Conservation (phyloP, 2,113 vertebrate species). For the Tyto alba region DNA sequence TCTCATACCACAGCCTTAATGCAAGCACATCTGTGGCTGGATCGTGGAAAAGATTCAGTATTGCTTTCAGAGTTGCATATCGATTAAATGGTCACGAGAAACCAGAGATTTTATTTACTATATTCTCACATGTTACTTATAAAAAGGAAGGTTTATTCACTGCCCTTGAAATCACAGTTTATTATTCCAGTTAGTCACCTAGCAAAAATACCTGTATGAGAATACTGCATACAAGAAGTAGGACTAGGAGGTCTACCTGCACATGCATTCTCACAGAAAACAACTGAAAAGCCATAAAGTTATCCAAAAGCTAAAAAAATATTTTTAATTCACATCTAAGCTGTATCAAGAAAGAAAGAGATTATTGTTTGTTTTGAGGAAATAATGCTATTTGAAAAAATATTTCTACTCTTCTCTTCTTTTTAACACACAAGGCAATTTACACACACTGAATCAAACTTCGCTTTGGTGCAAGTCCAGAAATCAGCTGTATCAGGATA, state of each 20-base stretch:
- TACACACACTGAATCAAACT: not conserved
- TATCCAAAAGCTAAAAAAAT: not conserved
- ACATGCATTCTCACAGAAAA: not conserved
- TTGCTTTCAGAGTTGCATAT: not conserved
- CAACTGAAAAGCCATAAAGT: not conserved
- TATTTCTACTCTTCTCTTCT: not conserved
- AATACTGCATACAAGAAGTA: not conserved
- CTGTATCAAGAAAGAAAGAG: not conserved
- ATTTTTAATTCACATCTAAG: not conserved
- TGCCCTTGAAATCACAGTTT: not conserved
- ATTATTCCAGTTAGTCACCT: not conserved
- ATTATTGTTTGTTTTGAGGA: not conserved
- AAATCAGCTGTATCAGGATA: not conserved
- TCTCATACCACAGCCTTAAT: conserved; percentile 37
- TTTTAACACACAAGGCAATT: not conserved
- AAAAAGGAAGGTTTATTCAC: not conserved
- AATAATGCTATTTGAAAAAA: not conserved
- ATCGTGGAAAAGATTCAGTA: not conserved
- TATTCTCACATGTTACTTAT: not conserved
- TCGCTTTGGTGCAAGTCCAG: not conserved
- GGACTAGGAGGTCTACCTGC: not conserved
- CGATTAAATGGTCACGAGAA: not conserved
- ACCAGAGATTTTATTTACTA: conserved; percentile 6
- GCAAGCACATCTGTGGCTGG: conserved; percentile 55
- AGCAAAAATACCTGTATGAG: not conserved